Percentiles rank a stretch among this genome's conserved stretches.
These are phyloP conservation scores for Zaprionus lineosus DNA, from an alignment of 2,888 invertebrate species.

Conservation along the genomic window DNA sequence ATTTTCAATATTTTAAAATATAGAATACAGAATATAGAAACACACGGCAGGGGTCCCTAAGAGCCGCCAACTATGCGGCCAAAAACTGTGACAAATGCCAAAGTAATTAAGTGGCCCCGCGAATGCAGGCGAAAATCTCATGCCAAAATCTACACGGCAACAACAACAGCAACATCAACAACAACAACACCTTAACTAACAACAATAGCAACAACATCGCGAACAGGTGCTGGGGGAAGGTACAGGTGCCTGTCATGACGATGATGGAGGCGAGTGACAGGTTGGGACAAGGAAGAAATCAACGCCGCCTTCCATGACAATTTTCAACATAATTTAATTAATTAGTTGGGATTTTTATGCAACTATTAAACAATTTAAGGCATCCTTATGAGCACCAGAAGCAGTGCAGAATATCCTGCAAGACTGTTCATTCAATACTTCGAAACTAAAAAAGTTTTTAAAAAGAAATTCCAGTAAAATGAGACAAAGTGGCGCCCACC, in stretches of 20 bases:
- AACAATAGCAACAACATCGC: not conserved
- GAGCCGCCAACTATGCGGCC: conserved; percentile 7
- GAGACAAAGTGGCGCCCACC: too few species aligned
- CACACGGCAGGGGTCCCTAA: conserved; percentile 24
- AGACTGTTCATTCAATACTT: too few species aligned
- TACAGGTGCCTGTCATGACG: not conserved
- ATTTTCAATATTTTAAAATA: conserved; percentile 9
- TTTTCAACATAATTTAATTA: conserved; percentile 44
- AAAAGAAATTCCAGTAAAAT: too few species aligned
- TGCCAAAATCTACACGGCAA: conserved; percentile 24
- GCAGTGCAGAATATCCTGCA: too few species aligned
- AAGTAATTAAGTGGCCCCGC: conserved; percentile 52
- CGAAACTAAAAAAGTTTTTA: too few species aligned
- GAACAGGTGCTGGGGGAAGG: conserved; percentile 1
- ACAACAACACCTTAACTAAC: not conserved
- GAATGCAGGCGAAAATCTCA: conserved; percentile 29
- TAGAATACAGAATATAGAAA: not conserved
- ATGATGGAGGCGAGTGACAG: not conserved
- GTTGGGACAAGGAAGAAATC: not conserved
- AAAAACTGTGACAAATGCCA: conserved; percentile 54
- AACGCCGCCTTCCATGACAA: conserved; percentile 38
- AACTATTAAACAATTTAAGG: conserved; percentile 15
- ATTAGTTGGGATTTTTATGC: conserved; percentile 41
- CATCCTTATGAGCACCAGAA: conserved; percentile 12
- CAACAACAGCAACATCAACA: not conserved